Evolutionary conservation across 2,113 vertebrate genomes (phyloP), one percentile per base, ranked within the genome.

Genomic region (Percopsis transmontana): DNA sequence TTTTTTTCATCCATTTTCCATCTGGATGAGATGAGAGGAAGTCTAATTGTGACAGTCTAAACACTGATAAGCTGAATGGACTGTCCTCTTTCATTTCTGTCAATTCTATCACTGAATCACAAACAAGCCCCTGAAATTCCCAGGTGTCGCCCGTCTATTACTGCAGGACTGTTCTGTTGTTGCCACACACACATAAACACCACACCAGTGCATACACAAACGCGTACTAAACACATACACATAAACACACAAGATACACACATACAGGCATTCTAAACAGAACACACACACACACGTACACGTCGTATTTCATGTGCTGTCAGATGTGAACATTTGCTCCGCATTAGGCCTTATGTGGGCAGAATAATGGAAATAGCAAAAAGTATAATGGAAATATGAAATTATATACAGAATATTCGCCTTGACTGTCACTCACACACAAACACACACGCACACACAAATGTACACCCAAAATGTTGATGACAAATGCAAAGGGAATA

Each of bases 331-430:
- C 85, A 84, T 90, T 90, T 84, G 76, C 87, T 84, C 77, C 79
- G 84, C 80, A 83, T 85, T 88, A 83, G 77, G 51, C 74, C 71
- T 85, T 85, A 80, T 76, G 75, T 70, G 83, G 80, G 71, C 76
- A 72, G 74, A 84, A 84, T 82, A 90, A 88, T 90, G 80, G 87
- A 79, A 87, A 85, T 84, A 86, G 76, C 85, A 87, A 85, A 39
- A 85, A 77, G 76, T 69, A 81, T 87, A 86, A 87, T 87, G 74
- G 85, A 85, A 85, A 87, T 83, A 70, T 83, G 79, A 84, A 87
- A 83, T 88, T 86, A 83, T 77, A 78, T 80, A 75, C 61, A 71
- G 62, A 82, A 72, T 80, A 54, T 58, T 24, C 27, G 58, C 27
- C n/a, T 47, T 24, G 20, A 23, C 18, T 50, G 48, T 48, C 20